Evolutionary conservation across 2,113 vertebrate genomes (phyloP).

Genomic region (Microcebus murinus): DNA sequence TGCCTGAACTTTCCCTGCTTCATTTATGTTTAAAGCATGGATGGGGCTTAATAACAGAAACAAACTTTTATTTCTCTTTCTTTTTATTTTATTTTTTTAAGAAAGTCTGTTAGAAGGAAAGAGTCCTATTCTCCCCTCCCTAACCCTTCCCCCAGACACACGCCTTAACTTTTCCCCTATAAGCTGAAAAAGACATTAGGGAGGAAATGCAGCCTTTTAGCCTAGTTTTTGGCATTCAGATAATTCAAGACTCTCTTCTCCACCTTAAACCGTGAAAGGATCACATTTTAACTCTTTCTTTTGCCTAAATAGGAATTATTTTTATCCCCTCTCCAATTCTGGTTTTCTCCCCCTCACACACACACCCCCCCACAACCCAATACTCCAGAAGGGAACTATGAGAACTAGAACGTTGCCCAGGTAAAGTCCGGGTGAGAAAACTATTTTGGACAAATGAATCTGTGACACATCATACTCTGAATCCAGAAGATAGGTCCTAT

Average conservation of each 20-base stretch:
- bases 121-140: background rate
- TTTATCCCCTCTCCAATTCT: background rate
- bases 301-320: background rate
- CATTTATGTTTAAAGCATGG: constrained; percentile 56
- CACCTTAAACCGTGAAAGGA: background rate
- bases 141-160: constrained; percentile 29
- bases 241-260: background rate
- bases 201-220: constrained; percentile 13
- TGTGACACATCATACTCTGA: background rate
- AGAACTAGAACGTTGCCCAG: background rate
- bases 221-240: constrained; percentile 13
- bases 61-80: constrained; percentile 53
- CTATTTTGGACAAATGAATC: background rate
- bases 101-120: constrained; percentile 57
- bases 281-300: constrained; percentile 62
- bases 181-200: constrained; percentile 18
- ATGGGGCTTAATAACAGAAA: constrained; percentile 63
- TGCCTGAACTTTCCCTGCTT: constrained; percentile 78
- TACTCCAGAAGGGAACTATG: background rate
- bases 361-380: too few species aligned
- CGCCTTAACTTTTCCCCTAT: constrained; percentile 61
- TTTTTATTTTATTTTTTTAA: background rate
- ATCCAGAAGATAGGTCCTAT: background rate
- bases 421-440: background rate
- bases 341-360: background rate